Evolutionary conservation across 1,140 invertebrate genomes (phyloP).

Genomic region (Argopecten irradians): DNA sequence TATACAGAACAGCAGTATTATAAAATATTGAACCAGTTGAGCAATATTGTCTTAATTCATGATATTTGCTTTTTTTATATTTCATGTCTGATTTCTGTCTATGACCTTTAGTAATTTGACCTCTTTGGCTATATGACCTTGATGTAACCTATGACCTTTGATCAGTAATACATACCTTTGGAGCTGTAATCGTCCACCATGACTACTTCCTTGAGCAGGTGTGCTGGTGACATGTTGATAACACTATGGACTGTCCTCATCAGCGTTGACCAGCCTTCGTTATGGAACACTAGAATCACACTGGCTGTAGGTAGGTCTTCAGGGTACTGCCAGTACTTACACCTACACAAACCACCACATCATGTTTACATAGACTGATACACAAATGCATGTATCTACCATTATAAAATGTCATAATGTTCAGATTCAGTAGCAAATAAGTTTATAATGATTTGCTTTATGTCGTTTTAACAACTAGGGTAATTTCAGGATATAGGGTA

Average conservation of each 20-base stretch:
- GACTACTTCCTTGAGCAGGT: slow-evolving; percentile 96
- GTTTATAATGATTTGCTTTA: neutral
- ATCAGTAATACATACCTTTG: slow-evolving; percentile 83
- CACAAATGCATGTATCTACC: too few species aligned
- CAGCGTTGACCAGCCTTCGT: slow-evolving; percentile 96
- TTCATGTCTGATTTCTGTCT: too few species aligned
- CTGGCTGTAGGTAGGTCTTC: slow-evolving; percentile 90
- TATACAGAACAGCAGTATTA: too few species aligned
- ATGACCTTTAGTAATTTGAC: too few species aligned
- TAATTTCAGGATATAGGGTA: too few species aligned
- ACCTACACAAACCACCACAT: slow-evolving; percentile 79
- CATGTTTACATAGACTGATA: neutral
- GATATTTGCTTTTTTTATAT: too few species aligned
- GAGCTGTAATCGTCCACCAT: slow-evolving; percentile 98
- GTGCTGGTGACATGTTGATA: slow-evolving; percentile 91
- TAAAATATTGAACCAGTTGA: too few species aligned
- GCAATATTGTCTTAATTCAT: too few species aligned
- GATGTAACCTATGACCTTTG: too few species aligned
- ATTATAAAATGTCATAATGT: neutral
- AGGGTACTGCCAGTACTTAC: slow-evolving; percentile 98
- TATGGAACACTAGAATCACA: slow-evolving; percentile 99
- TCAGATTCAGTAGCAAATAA: neutral
- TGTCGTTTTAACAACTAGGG: too few species aligned
- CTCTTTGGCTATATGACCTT: neutral
- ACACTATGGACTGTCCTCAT: slow-evolving; percentile 98